A percentile compares a stretch with the other conserved stretches of the same genome.
Evolutionary conservation across 2,797 vertebrate species (phyloP).

Genomic region (Lacerta agilis): DNA sequence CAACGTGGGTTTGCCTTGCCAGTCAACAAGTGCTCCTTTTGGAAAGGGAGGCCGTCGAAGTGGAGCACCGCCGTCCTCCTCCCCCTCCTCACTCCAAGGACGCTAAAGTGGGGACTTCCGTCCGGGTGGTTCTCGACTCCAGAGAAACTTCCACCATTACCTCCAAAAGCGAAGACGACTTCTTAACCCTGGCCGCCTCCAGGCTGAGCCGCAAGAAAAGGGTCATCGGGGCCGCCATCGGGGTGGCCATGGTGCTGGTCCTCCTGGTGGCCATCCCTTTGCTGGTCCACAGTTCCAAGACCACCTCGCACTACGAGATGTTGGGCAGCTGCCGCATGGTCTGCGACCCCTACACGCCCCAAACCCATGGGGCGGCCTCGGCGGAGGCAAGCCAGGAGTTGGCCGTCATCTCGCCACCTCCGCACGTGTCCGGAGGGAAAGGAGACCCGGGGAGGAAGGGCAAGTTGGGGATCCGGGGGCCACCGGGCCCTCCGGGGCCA

Average conservation of each 20-base stretch:
- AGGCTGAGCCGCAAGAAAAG: conserved; percentile 92
- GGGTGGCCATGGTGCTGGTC: conserved; percentile 96
- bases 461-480: conserved; percentile 87
- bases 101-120: conserved; percentile 14
- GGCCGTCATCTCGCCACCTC: conserved; percentile 80
- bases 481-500: conserved; percentile 85
- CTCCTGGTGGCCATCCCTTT: conserved; percentile 95
- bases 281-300: conserved; percentile 94
- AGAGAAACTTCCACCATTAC: conserved; percentile 82
- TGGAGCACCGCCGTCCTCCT: background rate
- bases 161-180: conserved; percentile 93
- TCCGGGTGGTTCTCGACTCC: conserved; percentile 57
- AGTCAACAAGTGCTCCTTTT: conserved; percentile 19
- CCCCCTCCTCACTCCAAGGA: background rate
- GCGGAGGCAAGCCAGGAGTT: conserved; percentile 80
- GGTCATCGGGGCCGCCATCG: conserved; percentile 92
- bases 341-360: conserved; percentile 88
- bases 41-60: background rate
- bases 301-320: conserved; percentile 92
- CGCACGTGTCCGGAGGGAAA: conserved; percentile 75
- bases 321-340: conserved; percentile 94
- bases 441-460: conserved; percentile 88
- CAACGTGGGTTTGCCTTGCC: conserved; percentile 12
- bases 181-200: conserved; percentile 95
- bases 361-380: conserved; percentile 68